phyloP scores from a whole-genome alignment of 2,888 invertebrate genomes.

The Nebria salina region DNA sequence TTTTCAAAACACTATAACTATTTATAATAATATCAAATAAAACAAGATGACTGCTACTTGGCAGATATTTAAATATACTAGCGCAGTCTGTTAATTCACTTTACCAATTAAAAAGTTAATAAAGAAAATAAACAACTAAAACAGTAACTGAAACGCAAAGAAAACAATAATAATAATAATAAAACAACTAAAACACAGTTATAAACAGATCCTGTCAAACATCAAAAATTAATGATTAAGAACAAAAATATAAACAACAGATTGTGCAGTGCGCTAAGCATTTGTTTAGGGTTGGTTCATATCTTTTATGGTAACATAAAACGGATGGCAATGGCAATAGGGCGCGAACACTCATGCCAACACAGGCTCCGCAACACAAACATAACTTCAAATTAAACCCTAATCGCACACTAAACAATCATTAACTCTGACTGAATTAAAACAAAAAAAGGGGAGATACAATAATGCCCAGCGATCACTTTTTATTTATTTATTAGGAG shows the following conservation, averaged over 20 bases:
- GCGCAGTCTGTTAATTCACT: neutral
- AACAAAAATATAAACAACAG: slow-evolving; percentile 35
- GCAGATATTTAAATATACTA: neutral
- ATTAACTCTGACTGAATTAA: neutral
- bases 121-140: slow-evolving; percentile 12
- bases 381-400: slow-evolving; percentile 40
- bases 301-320: slow-evolving; percentile 6
- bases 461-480: neutral
- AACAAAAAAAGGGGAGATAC: neutral
- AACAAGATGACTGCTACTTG: neutral
- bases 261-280: slow-evolving; percentile 41
- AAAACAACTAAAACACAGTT: slow-evolving; percentile 34
- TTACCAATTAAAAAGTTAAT: neutral
- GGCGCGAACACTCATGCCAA: slow-evolving; percentile 37
- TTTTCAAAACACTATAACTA: neutral
- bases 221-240: slow-evolving; percentile 34
- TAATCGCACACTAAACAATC: slow-evolving; percentile 3
- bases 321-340: slow-evolving; percentile 5
- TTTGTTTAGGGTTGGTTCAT: neutral
- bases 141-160: neutral
- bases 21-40: neutral
- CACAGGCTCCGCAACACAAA: slow-evolving; percentile 44
- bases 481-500: neutral
- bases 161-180: slow-evolving; percentile 4
- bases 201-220: slow-evolving; percentile 41